Conservation (phyloP, 1,140 invertebrate species). For the Orchesella cincta region DNA sequence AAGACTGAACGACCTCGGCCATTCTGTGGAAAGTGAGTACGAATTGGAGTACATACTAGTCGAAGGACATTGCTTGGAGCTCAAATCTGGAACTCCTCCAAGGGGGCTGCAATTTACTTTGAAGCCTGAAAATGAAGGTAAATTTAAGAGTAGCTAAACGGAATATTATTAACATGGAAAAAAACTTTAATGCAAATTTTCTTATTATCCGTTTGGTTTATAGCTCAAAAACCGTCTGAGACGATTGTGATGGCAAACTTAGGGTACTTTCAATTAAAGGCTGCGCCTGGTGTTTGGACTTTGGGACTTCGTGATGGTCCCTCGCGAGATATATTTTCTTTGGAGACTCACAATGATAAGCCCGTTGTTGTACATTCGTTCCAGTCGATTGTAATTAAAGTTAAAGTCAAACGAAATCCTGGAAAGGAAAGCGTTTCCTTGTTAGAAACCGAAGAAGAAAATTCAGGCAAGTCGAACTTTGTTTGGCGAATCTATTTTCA, state of each 20-base stretch:
- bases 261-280: constrained; percentile 96
- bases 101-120: constrained; percentile 93
- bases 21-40: constrained; percentile 69
- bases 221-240: constrained; percentile 67
- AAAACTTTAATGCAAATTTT: constrained; percentile 9
- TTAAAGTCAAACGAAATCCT: constrained; percentile 86
- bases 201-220: neutral
- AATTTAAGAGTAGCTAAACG: neutral
- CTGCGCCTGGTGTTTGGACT: constrained; percentile 94
- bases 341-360: constrained; percentile 60
- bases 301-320: constrained; percentile 82
- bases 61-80: constrained; percentile 97
- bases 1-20: constrained; percentile 79
- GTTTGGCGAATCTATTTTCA: neutral
- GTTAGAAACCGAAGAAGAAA: constrained; percentile 73
- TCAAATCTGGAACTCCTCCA: constrained; percentile 85
- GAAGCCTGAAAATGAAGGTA: constrained; percentile 60
- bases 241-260: constrained; percentile 99
- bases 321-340: constrained; percentile 86
- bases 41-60: constrained; percentile 88
- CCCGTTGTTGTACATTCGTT: constrained; percentile 85
- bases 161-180: neutral
- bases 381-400: constrained; percentile 84
- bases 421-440: constrained; percentile 83
- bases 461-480: constrained; percentile 61